These are phyloP conservation scores for Ceryle rudis DNA, from an alignment of 2,797 vertebrate species.

Conservation along the genomic window DNA sequence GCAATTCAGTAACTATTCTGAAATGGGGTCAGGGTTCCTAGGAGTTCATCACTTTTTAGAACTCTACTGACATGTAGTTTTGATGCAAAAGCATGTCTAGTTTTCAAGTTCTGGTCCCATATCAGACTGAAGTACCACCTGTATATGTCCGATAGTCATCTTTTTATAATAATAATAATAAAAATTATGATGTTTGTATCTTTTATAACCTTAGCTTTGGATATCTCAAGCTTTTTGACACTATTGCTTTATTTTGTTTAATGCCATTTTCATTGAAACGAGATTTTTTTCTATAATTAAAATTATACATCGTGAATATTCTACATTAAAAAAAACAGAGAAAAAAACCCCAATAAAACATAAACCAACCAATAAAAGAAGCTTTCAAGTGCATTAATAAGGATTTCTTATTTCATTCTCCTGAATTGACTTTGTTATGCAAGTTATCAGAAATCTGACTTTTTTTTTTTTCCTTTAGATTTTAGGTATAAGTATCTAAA, in stretches of 20 bases:
- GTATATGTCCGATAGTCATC: accelerated
- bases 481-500: background rate
- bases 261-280: background rate
- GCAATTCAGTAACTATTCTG: accelerated
- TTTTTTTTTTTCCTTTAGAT: background rate
- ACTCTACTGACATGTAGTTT: background rate
- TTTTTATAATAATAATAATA: background rate
- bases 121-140: background rate
- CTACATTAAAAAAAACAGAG: background rate
- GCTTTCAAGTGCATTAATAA: background rate
- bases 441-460: background rate
- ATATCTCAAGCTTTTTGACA: background rate
- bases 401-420: background rate
- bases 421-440: background rate
- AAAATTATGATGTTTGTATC: background rate
- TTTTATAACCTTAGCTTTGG: background rate
- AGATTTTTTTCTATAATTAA: background rate
- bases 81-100: background rate
- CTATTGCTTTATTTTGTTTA: background rate
- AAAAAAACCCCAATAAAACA: no score
- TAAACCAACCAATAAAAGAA: background rate
- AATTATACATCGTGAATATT: background rate
- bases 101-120: background rate
- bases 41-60: background rate
- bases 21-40: background rate